Percentiles rank a stretch among this genome's conserved stretches.
Conservation (phyloP, 2,113 vertebrate species). For the Martes martes region DNA sequence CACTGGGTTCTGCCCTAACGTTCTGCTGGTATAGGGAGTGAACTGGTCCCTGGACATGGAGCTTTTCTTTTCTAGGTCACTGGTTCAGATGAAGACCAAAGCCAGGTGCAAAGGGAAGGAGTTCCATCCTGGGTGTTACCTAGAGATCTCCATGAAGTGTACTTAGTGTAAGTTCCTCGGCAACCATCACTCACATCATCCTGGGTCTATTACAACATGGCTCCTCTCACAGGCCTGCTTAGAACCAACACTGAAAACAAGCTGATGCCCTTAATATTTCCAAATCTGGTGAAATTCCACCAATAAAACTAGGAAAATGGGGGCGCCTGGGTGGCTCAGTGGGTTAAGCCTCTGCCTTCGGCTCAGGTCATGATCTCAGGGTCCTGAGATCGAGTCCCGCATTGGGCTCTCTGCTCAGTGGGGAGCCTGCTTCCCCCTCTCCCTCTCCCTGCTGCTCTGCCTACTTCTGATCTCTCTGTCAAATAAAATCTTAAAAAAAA, state of each 20-base stretch:
- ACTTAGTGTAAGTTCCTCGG: background rate
- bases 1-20: background rate
- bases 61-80: background rate
- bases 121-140: background rate
- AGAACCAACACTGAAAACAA: background rate
- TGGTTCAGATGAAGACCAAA: slow-evolving; percentile 9
- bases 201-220: background rate
- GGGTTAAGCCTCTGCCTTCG: no score
- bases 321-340: no score
- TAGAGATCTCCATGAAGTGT: background rate
- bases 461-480: no score
- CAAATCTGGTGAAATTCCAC: slow-evolving; percentile 3
- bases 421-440: no score
- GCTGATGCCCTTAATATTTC: background rate
- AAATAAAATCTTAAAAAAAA: no score
- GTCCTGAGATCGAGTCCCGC: no score
- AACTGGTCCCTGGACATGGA: background rate
- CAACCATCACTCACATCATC: background rate
- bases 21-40: background rate
- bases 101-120: background rate
- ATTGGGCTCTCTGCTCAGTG: no score
- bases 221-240: background rate
- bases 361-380: no score
- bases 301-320: background rate
- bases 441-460: no score